Evolutionary conservation across 2,888 invertebrate genomes (phyloP), one percentile per base, ranked within the genome.

Genomic region (Lochmaea capreae): DNA sequence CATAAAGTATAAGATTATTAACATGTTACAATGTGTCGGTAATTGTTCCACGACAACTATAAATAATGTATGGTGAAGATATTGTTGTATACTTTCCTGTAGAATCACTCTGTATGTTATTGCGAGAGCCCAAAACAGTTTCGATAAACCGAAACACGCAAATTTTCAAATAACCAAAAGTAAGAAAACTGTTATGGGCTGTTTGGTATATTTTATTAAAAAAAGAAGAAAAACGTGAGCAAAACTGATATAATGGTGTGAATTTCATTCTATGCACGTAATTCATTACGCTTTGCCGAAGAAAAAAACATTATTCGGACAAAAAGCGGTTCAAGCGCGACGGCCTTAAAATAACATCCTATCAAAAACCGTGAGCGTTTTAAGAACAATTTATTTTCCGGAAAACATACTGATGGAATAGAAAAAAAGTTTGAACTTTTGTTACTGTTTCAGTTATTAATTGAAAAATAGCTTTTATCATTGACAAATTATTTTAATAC

Each of bases 221-320:
- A n/a, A 16, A 59, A 59, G 5, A 6, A 33, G 5, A 5, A 57
- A 57, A 18, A 10, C 57, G 16, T 16, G 16, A 57, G 57, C 11
- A 22, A 59, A 26, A 26, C n/a, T 33, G 33, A 33, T n/a, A 14
- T 14, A 12, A 59, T 9, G 6, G 12, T 26, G 5, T 16, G 9
- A 3, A 59, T 59, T 33, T 26, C 10, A 59, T 59, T 59, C 59
- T 5, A 2, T n/a, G 33, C 59, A 59, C 59, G 59, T 59, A 59
- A 39, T 59, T 59, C 59, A 59, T 59, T 59, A 59, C n/a, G 59
- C 26, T 9, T 26, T 58, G 16, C 26, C 12, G 33, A 33, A 59
- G 33, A n/a, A 43, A 39, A 59, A 58, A 33, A 33, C 22, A 58
- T 22, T 12, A 26, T 58, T 26, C 14, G 58, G 14, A 14, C 16